A percentile compares a stretch with the other conserved stretches of the same genome.
Evolutionary conservation across 2,888 invertebrate genomes (phyloP).

Genomic region (Sinodicranocentrus sp.): DNA sequence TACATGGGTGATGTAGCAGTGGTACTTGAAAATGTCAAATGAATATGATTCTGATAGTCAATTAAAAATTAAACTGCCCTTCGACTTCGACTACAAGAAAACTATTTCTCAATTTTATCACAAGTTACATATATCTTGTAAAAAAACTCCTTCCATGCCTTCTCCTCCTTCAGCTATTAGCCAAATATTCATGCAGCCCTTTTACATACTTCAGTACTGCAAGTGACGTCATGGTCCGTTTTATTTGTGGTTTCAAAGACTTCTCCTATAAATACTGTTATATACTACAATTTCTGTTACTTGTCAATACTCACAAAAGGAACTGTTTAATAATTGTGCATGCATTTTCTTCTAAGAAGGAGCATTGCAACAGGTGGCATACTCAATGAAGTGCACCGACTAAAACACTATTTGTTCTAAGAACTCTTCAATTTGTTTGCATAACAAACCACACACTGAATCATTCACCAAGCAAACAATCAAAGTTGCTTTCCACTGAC

Average conservation of each 20-base stretch:
- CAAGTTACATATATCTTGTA: neutral
- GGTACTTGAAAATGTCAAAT: slow-evolving; percentile 46
- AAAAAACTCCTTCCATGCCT: slow-evolving; percentile 2
- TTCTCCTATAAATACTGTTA: slow-evolving; percentile 39
- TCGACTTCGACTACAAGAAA: slow-evolving; percentile 9
- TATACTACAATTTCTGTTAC: slow-evolving; percentile 9
- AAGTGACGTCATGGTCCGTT: slow-evolving; percentile 46
- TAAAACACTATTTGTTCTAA: slow-evolving; percentile 24
- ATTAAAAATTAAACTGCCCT: slow-evolving; percentile 24
- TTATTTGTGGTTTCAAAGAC: slow-evolving; percentile 34
- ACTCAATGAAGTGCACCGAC: slow-evolving; percentile 8
- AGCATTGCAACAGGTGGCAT: slow-evolving; percentile 29
- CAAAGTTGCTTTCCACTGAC: slow-evolving; percentile 46
- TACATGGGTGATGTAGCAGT: neutral
- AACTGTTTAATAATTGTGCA: slow-evolving; percentile 2
- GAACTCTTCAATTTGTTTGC: slow-evolving; percentile 40
- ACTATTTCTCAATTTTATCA: neutral
- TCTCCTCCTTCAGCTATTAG: no score
- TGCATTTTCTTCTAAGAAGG: neutral
- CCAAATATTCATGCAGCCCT: neutral
- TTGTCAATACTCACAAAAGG: slow-evolving; percentile 31
- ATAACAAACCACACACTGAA: slow-evolving; percentile 37
- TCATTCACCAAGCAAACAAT: slow-evolving; percentile 49
- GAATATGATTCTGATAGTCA: slow-evolving; percentile 30
- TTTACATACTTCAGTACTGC: slow-evolving; percentile 3